phyloP scores from a whole-genome alignment of 2,113 vertebrate species.

The Corythornis cristatus region DNA sequence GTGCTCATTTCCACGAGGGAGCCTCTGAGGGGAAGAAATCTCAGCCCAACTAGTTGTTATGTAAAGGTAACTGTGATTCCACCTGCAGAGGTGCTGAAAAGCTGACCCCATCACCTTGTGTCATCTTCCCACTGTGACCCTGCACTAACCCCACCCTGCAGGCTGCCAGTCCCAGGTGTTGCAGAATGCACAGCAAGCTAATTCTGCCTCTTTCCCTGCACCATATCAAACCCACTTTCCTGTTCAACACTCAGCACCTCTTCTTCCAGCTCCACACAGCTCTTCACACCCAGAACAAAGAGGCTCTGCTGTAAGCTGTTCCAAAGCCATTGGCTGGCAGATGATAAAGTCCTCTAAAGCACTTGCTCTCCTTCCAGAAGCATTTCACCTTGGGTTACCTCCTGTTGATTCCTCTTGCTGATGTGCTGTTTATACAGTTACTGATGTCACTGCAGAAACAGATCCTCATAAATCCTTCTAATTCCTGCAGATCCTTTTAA shows the following conservation, averaged over 20 bases:
- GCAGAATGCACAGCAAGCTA: not conserved
- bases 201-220: not conserved
- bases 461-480: conserved; percentile 35
- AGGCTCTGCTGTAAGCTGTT: not conserved
- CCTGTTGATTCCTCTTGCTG: not conserved
- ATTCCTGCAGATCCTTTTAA: conserved; percentile 54
- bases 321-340: not conserved
- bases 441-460: conserved; percentile 29
- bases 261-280: not conserved
- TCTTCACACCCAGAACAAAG: no score
- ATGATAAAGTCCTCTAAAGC: accelerated
- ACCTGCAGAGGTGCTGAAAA: not conserved
- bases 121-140: not conserved
- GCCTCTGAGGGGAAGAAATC: not conserved
- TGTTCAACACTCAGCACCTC: not conserved
- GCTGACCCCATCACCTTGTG: not conserved
- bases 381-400: not conserved
- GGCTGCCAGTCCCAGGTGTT: not conserved
- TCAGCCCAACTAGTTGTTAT: not conserved
- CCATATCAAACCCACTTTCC: not conserved
- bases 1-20: accelerated
- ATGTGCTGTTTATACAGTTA: not conserved
- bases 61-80: conserved; percentile 6
- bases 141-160: not conserved
- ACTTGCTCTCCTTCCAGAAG: not conserved